Percentiles rank a stretch among this genome's conserved stretches.
Conservation (phyloP, 2,113 vertebrate species). For the Athene noctua region DNA sequence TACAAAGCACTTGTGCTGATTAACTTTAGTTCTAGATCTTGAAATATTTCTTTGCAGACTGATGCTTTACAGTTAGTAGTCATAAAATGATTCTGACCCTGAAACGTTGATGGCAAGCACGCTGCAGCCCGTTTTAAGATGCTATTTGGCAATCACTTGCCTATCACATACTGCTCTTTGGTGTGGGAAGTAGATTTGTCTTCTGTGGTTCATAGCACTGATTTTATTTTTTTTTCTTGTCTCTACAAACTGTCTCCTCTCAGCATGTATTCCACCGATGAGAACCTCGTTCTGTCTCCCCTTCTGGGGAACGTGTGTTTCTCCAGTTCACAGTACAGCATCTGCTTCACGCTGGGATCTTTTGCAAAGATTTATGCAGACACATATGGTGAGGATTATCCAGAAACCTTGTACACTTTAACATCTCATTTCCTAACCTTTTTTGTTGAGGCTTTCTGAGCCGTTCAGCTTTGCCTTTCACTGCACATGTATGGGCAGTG, state of each 20-base stretch:
- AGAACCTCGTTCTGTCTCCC: conserved; percentile 94
- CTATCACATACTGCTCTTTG: background rate
- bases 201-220: background rate
- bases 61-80: background rate
- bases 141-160: background rate
- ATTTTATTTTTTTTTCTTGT: background rate
- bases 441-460: background rate
- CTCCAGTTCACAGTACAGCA: conserved; percentile 96
- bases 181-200: conserved; percentile 1
- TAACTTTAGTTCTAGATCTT: background rate
- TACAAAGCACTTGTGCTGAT: background rate
- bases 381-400: conserved; percentile 86
- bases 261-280: conserved; percentile 96
- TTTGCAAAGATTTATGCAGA: conserved; percentile 99
- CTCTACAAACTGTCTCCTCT: conserved; percentile 13
- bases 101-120: background rate
- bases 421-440: background rate
- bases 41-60: background rate
- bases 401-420: background rate
- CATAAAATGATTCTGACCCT: background rate
- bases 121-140: background rate
- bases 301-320: conserved; percentile 97
- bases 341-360: conserved; percentile 96
- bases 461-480: background rate
- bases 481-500: background rate